Conservation (phyloP, 2,888 invertebrate species). For the Caprella mutica region DNA sequence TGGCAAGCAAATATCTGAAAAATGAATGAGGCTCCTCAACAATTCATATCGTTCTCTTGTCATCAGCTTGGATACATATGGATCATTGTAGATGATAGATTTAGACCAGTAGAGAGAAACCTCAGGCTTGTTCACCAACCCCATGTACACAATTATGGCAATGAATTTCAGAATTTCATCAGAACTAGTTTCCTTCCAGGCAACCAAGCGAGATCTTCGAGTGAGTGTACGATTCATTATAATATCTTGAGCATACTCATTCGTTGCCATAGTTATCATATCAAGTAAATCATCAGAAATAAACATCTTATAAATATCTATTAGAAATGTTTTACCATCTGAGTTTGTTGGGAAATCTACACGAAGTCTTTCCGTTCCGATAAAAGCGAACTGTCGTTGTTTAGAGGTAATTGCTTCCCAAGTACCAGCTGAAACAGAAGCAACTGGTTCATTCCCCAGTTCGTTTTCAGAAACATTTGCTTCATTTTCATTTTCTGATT, state of each 20-base stretch:
- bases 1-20: slow-evolving; percentile 16
- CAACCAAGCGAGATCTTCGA: slow-evolving; percentile 5
- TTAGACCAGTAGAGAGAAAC: slow-evolving; percentile 14
- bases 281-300: slow-evolving; percentile 10
- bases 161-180: slow-evolving; percentile 15
- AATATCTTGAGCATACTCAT: slow-evolving; percentile 8
- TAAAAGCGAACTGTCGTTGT: slow-evolving; percentile 6
- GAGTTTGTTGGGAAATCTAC: slow-evolving; percentile 5
- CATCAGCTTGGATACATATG: slow-evolving; percentile 16
- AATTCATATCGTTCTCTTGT: slow-evolving; percentile 11
- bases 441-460: too few species aligned
- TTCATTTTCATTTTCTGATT: too few species aligned
- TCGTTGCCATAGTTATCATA: slow-evolving; percentile 11
- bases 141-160: slow-evolving; percentile 12
- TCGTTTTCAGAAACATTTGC: too few species aligned
- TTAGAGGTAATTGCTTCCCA: slow-evolving; percentile 2
- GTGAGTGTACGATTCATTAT: not conserved
- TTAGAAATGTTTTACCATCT: slow-evolving; percentile 4
- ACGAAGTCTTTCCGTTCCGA: slow-evolving; percentile 12
- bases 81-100: slow-evolving; percentile 11
- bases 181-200: slow-evolving; percentile 5
- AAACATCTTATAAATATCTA: slow-evolving; percentile 5
- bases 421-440: not conserved
- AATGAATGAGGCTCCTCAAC: slow-evolving; percentile 8
- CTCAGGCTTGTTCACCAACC: slow-evolving; percentile 11